Evolutionary conservation across 1,140 invertebrate genomes (phyloP), one percentile per base, ranked within the genome.

Genomic region (Periplaneta americana): DNA sequence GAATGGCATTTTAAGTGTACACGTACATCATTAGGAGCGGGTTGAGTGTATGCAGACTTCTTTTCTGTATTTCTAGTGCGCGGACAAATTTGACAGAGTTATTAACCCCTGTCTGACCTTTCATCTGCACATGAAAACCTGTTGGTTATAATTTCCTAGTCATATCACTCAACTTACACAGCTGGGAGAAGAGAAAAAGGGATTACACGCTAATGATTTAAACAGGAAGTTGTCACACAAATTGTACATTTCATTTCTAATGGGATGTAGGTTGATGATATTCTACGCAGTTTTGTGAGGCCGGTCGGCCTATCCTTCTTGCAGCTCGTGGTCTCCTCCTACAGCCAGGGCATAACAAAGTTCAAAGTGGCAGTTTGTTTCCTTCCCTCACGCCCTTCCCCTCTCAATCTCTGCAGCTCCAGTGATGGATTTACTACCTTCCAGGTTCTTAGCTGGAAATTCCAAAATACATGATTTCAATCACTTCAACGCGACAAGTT

Each of bases 21-120:
- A n/a, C n/a, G n/a, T n/a, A n/a, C n/a, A n/a, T n/a, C n/a, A n/a
- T n/a, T n/a, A n/a, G n/a, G n/a, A n/a, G n/a, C n/a, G n/a, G n/a
- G 48, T 66, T 48, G 48, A 1, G 48, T n/a, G 28, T 66, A n/a
- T 66, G 48, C 48, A 28, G 48, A 66, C 22, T 66, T 66, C 48
- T 28, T 66, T n/a, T n/a, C n/a, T n/a, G n/a, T n/a, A n/a, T n/a
- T n/a, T n/a, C n/a, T n/a, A n/a, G n/a, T n/a, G n/a, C n/a, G n/a
- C n/a, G 75, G 33, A 13, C 75, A 77, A 77, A 77, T 77, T 34
- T 77, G 75, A 77, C 75, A 77, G 75, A 77, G 75, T 77, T 22
- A 77, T 77, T 77, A 77, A 77, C 75, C 75, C 15, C 31, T 77
- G 75, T 77, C 75, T 77, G 75, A 36, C 75, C 75, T 77, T 33